Conservation (phyloP, 1,140 invertebrate genomes). For the Colletes latitarsis region DNA sequence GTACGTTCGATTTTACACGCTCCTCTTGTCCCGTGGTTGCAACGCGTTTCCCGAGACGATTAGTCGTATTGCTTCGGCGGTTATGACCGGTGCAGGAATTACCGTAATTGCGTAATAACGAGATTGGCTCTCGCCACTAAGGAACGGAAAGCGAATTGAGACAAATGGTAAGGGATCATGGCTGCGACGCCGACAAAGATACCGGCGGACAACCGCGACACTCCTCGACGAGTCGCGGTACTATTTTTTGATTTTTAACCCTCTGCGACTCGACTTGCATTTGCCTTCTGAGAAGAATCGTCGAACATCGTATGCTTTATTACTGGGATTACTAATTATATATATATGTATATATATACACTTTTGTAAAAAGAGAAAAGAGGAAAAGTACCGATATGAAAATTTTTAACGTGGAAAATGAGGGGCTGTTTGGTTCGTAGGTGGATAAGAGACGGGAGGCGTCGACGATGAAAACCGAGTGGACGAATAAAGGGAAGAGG, state of each 20-base stretch:
- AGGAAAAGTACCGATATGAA: too few species aligned
- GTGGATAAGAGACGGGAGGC: neutral
- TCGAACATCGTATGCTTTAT: too few species aligned
- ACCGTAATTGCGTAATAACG: constrained; percentile 32
- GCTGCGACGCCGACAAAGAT: constrained; percentile 4
- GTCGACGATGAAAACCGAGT: constrained; percentile 1
- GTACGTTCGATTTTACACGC: neutral
- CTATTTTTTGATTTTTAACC: too few species aligned
- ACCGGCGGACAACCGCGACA: neutral
- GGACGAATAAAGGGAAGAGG: neutral
- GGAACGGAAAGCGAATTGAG: constrained; percentile 28
- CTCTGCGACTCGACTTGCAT: too few species aligned
- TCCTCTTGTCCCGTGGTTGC: neutral
- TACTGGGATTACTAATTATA: too few species aligned
- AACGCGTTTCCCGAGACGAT: constrained; percentile 1
- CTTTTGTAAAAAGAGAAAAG: too few species aligned
- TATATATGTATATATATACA: too few species aligned
- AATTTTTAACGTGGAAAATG: neutral
- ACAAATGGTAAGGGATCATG: constrained; percentile 24
- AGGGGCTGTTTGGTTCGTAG: constrained; percentile 4
- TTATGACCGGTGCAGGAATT: constrained; percentile 8
- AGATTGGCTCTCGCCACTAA: constrained; percentile 8
- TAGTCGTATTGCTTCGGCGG: constrained; percentile 9
- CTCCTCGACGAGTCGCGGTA: neutral
- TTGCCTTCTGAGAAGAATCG: too few species aligned